Evolutionary conservation across 2,113 vertebrate species (phyloP).

Genomic region (Myrmecophaga tridactyla): DNA sequence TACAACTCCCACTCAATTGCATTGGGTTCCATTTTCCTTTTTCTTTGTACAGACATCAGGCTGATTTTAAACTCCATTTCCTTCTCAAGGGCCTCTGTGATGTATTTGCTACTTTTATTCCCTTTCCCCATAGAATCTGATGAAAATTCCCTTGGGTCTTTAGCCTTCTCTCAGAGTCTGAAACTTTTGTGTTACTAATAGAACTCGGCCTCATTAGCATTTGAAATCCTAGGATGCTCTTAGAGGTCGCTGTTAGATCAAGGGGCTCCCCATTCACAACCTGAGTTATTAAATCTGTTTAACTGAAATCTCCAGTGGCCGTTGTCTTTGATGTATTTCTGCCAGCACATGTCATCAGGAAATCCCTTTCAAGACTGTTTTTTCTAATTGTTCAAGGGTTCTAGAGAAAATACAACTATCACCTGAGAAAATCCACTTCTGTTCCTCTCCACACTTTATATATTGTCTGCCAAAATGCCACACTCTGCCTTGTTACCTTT

Average conservation of each 20-base stretch:
- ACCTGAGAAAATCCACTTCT: not conserved
- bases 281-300: slow-evolving; percentile 31
- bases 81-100: not conserved
- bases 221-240: slow-evolving; percentile 48
- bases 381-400: not conserved
- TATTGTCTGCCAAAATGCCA: not conserved
- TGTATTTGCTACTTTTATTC: slow-evolving; percentile 47
- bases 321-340: slow-evolving; percentile 42
- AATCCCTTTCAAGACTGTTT: not conserved
- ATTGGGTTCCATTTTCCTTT: slow-evolving; percentile 39
- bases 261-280: not conserved
- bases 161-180: slow-evolving; percentile 43
- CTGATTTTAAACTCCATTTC: slow-evolving; percentile 27
- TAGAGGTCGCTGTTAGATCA: not conserved
- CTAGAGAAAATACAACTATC: not conserved
- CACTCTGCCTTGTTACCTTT: not conserved
- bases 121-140: slow-evolving; percentile 28
- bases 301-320: slow-evolving; percentile 3
- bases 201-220: slow-evolving; percentile 56
- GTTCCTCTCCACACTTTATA: not conserved
- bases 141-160: slow-evolving; percentile 58
- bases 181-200: slow-evolving; percentile 69
- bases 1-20: not conserved
- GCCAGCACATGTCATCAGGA: not conserved
- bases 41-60: slow-evolving; percentile 28